Base-by-base conservation (phyloP, 2,113 vertebrate species). In the Eretmochelys imbricata region DNA sequence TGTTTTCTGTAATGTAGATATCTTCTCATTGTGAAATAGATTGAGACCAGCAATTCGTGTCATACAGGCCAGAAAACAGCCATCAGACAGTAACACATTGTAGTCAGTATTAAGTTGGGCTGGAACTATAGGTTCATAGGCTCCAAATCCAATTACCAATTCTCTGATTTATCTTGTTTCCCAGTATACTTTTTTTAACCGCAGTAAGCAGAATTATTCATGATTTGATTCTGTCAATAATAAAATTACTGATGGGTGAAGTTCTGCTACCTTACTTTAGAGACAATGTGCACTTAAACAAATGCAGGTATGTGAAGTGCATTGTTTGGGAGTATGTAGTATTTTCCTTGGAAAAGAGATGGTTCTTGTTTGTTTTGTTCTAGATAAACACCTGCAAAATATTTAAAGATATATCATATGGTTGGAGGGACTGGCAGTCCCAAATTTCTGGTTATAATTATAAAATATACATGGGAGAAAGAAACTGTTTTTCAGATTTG, bases 1-100 rank as follows among this genome's bases (percentile, higher is more conserved):
- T 86, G 96, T 89, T 96, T 96, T 97, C 80, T 38, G 17, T 94
- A 88, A 94, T 84, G 62, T 84, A 86, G 69, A 57, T 93, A 72
- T 55, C 89, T 78, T 94, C 93, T 13, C 65, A n/a, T n/a, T n/a
- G n/a, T 69, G 35, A 65, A 31, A 69, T 95, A 53, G 89, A 81
- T 94, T 38, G 87, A 95, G 94, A 75, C 16, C 12, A 94, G 92
- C 1, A 1, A 80, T 90, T 59, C 25, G 10, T 29, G 27, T 86
- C 89, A 80, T 20, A 4, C 19, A 69, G 24, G 11, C 55, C 90
- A 38, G 85, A 50, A 91, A 94, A 53, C 1, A 83, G 25, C 65
- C 59, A 91, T 42, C 91, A 51, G n/a, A 90, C 7, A 85, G 20
- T 27, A 87, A 84, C 4, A 42, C 22, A 59, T 82, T 90, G 91